Percentiles rank a stretch among this genome's conserved stretches.
Conservation (phyloP, 2,797 vertebrate species). For the Galagoides demidoff region DNA sequence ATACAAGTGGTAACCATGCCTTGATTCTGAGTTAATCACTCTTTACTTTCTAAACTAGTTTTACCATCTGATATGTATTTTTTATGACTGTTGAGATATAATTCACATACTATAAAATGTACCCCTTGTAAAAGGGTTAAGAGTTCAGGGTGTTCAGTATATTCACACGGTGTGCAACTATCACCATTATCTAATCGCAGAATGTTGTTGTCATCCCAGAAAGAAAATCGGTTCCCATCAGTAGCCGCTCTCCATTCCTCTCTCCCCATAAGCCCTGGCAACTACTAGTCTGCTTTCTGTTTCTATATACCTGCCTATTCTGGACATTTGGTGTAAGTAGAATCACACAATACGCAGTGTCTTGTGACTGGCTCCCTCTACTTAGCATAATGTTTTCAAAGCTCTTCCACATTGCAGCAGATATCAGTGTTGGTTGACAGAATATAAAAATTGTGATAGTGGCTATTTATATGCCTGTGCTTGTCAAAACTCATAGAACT, state of each 20-base stretch:
- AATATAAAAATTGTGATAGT: background rate
- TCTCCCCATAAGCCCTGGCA: background rate
- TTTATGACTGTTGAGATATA: background rate
- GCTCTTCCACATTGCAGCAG: background rate
- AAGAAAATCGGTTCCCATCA: background rate
- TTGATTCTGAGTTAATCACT: background rate
- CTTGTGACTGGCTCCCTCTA: background rate
- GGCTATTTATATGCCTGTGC: background rate
- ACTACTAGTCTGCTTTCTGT: background rate
- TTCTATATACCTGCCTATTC: background rate
- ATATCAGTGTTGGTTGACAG: background rate
- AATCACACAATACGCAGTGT: background rate
- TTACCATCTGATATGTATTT: background rate
- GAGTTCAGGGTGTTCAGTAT: background rate
- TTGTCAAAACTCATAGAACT: background rate
- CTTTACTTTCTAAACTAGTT: conserved; percentile 12
- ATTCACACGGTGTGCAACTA: background rate
- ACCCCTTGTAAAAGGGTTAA: background rate
- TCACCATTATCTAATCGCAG: background rate
- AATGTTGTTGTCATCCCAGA: background rate
- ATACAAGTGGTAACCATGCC: background rate
- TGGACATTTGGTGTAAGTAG: background rate
- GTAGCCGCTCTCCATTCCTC: background rate
- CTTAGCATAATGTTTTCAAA: background rate
- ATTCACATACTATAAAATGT: background rate